phyloP scores from a whole-genome alignment of 2,888 invertebrate species.

The Eurytoma adleriae region DNA sequence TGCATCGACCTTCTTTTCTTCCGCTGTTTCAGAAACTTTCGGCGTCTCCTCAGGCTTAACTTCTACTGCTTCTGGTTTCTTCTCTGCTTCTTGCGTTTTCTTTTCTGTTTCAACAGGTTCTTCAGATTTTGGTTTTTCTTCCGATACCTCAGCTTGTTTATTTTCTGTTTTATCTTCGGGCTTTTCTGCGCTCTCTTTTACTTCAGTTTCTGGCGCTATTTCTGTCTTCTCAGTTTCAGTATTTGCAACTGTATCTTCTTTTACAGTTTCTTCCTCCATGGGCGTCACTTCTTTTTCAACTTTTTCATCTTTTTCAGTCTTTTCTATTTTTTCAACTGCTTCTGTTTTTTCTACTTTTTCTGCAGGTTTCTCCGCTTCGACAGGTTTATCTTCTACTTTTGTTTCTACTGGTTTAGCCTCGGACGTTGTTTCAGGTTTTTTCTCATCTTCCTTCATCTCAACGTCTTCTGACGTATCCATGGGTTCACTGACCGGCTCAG shows the following conservation, averaged over 20 bases:
- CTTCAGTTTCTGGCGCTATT: slow-evolving; percentile 53
- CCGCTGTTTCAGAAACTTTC: slow-evolving; percentile 36
- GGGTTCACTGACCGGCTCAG: slow-evolving; percentile 61
- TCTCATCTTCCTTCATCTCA: slow-evolving; percentile 62
- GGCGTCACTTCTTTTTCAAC: slow-evolving; percentile 55
- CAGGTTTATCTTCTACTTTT: slow-evolving; percentile 44
- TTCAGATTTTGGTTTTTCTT: slow-evolving; percentile 56
- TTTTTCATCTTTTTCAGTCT: slow-evolving; percentile 23
- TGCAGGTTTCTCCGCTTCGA: slow-evolving; percentile 36
- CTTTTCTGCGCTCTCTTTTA: slow-evolving; percentile 50
- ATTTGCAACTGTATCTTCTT: slow-evolving; percentile 54
- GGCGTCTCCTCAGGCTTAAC: slow-evolving; percentile 37
- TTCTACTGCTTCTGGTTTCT: slow-evolving; percentile 25
- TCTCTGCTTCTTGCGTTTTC: slow-evolving; percentile 48
- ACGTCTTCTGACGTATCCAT: slow-evolving; percentile 71
- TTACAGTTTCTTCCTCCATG: slow-evolving; percentile 55
- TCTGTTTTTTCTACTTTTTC: slow-evolving; percentile 40
- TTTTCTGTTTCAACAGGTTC: slow-evolving; percentile 35
- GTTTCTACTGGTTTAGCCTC: slow-evolving; percentile 56
- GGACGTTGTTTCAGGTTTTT: slow-evolving; percentile 57
- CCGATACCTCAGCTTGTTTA: slow-evolving; percentile 56
- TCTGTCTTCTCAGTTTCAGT: slow-evolving; percentile 60
- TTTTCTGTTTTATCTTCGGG: slow-evolving; percentile 45
- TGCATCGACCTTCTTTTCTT: slow-evolving; percentile 54
- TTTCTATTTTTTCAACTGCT: slow-evolving; percentile 36